Base-by-base conservation (phyloP, 2,113 vertebrate genomes). In the Miniopterus natalensis region DNA sequence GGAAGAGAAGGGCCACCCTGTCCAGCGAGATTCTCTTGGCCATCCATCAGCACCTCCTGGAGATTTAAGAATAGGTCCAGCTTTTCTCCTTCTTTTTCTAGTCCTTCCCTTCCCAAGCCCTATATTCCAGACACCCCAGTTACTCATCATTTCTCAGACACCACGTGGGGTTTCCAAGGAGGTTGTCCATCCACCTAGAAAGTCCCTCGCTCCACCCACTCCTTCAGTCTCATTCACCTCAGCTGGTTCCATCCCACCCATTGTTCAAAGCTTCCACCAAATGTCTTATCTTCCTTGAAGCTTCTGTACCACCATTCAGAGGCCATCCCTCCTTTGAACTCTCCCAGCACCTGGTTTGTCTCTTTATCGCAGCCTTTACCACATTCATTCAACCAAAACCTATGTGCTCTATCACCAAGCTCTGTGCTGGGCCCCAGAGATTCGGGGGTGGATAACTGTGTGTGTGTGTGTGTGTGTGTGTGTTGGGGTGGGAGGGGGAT, bases 141-240 rank as follows among this genome's bases (percentile, higher is more conserved):
- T 96, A 94, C 92, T 96, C 94, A 94, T 81, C 71, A n/a, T 31
- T 29, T 83, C 74, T 91, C 92, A 97, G 81, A 92, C n/a, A 71
- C 66, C 81, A 49, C 78, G 81, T 68, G 61, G 40, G 21, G 49
- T 90, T 92, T 90, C 68, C 85, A 59, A 31, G 40, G 65, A 57
- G 84, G 57, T 40, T 13, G 81, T 73, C 71, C 20, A 27, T 53
- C 59, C 5, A 83, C 47, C 77, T 63, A n/a, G 86, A 55, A 77
- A 70, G 45, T 45, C 17, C 77, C 10, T 84, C 87, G 53, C 27
- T 87, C 77, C 42, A 21, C 88, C 68, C 23, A 73, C 40, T n/a
- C 27, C 73, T 92, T 57, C 27, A 71, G 55, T 10, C 13, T 75
- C 80, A 47, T 70, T 40, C 68, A 53, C 53, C 75, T 84, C 40